Percentiles rank a stretch among this genome's conserved stretches.
Conservation (phyloP, 2,113 vertebrate genomes). For the Polypterus bichir region DNA sequence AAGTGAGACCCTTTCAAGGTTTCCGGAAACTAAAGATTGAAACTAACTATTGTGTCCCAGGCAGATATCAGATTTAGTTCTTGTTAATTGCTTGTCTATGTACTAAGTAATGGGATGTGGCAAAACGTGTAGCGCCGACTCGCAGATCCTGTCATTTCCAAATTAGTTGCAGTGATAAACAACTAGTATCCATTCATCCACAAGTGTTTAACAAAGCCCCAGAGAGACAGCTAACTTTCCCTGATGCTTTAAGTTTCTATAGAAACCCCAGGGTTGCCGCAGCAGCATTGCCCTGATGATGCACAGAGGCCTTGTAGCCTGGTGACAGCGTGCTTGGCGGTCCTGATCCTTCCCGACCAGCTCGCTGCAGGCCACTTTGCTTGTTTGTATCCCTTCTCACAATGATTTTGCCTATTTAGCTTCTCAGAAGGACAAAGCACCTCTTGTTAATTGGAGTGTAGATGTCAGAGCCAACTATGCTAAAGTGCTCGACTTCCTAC, state of each 20-base stretch:
- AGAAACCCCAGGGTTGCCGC: slow-evolving; percentile 16
- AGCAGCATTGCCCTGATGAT: slow-evolving; percentile 17
- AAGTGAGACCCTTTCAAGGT: too few relatives aligned
- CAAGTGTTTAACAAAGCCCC: slow-evolving; percentile 9
- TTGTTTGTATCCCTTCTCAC: too few relatives aligned
- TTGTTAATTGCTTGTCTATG: background rate
- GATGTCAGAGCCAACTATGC: too few relatives aligned
- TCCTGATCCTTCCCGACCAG: background rate
- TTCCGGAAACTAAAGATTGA: too few relatives aligned
- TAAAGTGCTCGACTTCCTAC: too few relatives aligned
- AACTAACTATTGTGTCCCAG: background rate
- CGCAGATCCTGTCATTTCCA: background rate
- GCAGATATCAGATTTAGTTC: background rate
- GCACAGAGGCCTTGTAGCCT: background rate
- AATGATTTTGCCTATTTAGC: too few relatives aligned
- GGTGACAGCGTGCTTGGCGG: background rate
- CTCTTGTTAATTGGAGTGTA: too few relatives aligned
- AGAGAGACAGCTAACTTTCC: slow-evolving; percentile 24
- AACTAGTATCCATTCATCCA: background rate
- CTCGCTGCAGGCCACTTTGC: too few relatives aligned
- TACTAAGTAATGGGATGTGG: background rate
- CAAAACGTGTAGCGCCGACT: background rate
- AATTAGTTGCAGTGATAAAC: background rate
- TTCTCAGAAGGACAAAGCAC: too few relatives aligned
- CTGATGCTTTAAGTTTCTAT: slow-evolving; percentile 23